phyloP scores from a whole-genome alignment of 2,797 vertebrate species.

The Bufotes viridis region DNA sequence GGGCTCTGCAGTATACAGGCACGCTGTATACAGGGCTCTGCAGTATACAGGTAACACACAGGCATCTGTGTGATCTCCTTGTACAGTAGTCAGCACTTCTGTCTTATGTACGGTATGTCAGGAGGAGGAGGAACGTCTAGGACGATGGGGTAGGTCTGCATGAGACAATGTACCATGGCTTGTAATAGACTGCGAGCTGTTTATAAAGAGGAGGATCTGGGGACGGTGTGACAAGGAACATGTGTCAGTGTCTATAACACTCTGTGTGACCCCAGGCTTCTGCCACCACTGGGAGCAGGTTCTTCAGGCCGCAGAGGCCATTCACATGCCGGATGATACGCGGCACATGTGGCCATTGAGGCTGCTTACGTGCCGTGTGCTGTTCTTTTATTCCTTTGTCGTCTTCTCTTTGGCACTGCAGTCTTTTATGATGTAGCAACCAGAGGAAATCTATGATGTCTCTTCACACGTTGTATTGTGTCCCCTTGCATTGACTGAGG shows the following conservation, averaged over 20 bases:
- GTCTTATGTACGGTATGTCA: neutral
- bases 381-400: neutral
- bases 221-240: conserved; percentile 7
- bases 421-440: no score
- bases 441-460: no score
- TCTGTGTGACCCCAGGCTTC: conserved; percentile 27
- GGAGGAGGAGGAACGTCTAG: neutral
- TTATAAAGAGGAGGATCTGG: neutral
- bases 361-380: neutral
- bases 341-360: neutral
- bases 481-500: no score
- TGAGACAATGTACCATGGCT: neutral
- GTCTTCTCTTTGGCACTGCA: neutral
- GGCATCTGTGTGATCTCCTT: neutral
- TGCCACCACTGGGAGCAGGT: neutral
- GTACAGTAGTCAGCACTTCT: conserved; percentile 1
- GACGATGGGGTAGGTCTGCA: neutral
- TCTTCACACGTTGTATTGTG: no score
- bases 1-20: no score
- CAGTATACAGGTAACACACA: neutral
- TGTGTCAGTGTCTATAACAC: conserved; percentile 37
- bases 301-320: neutral
- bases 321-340: neutral
- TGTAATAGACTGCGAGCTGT: neutral
- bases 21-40: neutral